Base-by-base conservation (phyloP, 2,888 invertebrate species). In the Elegia similella region DNA sequence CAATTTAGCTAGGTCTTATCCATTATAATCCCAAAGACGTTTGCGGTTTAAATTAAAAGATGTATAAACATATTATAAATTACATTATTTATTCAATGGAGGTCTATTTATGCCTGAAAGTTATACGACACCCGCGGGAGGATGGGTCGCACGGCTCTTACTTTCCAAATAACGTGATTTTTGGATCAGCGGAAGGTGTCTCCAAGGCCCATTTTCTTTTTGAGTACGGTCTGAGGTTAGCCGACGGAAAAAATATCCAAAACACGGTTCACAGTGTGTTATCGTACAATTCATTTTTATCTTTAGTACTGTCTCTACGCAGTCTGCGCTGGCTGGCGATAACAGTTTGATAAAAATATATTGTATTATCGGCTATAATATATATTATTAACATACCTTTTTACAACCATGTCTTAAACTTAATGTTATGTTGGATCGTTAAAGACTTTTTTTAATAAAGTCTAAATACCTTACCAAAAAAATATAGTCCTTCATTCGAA, bases 121-220 rank as follows among this genome's bases (percentile, higher is more conserved):
- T 17, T 16, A 23, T 42, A 42, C 42, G 38, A n/a, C 12, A 13
- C 52, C 23, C 53, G 13, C 6, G 53, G 53, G 53, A 43, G 30
- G 43, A 30, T 43, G n/a, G 38, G 38, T n/a, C 38, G 2, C 38
- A 44, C n/a, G 43, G 6, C 52, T 42, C 30, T 53, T 30, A 13
- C 23, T 53, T 53, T 29, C 43, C 47, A 47, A 47, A 46, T 23
- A 52, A 52, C 12, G 17, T 42, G 52, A 52, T 42, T 55, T 55
- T 55, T 43, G 32, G 32, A 55, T 43, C 54, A 32, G 32, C 32
- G 44, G 16, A 44, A 55, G 12, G 16, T 34, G 54, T 55, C 17
- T 46, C 34, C 32, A 3, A 34, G 44, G 54, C 17, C 44, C 32
- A 17, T 55, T 46, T 13, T 46, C 43, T 43, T n/a, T 44, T 44